Percentiles rank a stretch among this genome's conserved stretches.
Conservation (phyloP, 2,888 invertebrate genomes). For the Nephrocerus scutellatus region DNA sequence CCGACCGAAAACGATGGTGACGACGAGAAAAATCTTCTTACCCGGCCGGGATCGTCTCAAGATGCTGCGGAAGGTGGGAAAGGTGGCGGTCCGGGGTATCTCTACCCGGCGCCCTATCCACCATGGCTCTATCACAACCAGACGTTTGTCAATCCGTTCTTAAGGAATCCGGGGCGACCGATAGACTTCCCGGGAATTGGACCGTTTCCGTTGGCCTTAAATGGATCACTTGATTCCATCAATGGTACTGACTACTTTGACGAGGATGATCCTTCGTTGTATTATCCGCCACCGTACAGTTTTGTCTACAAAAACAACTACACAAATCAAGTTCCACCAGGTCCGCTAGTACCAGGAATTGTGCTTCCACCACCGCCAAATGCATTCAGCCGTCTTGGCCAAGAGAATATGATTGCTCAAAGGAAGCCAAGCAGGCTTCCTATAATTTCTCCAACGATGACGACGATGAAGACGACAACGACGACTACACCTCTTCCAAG, state of each 20-base stretch:
- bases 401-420: conserved; percentile 46
- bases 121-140: conserved; percentile 50
- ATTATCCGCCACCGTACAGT: conserved; percentile 87
- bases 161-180: conserved; percentile 27
- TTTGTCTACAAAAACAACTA: conserved; percentile 76
- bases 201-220: conserved; percentile 39
- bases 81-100: conserved; percentile 44
- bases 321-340: conserved; percentile 66
- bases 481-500: conserved; percentile 6
- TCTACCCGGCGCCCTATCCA: conserved; percentile 57
- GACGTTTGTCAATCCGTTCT: conserved; percentile 33
- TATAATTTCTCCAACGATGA: conserved; percentile 17
- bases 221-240: conserved; percentile 42
- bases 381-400: conserved; percentile 70
- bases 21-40: conserved; percentile 52
- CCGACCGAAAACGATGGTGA: conserved; percentile 33
- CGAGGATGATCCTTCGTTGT: conserved; percentile 86
- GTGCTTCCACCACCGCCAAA: conserved; percentile 82
- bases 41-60: conserved; percentile 53
- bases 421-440: conserved; percentile 31
- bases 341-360: conserved; percentile 82
- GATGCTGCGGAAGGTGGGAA: conserved; percentile 28
- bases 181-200: conserved; percentile 34
- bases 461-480: conserved; percentile 17
- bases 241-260: conserved; percentile 72